Base-by-base conservation (phyloP, 2,888 invertebrate genomes). In the Drosophila dives region DNA sequence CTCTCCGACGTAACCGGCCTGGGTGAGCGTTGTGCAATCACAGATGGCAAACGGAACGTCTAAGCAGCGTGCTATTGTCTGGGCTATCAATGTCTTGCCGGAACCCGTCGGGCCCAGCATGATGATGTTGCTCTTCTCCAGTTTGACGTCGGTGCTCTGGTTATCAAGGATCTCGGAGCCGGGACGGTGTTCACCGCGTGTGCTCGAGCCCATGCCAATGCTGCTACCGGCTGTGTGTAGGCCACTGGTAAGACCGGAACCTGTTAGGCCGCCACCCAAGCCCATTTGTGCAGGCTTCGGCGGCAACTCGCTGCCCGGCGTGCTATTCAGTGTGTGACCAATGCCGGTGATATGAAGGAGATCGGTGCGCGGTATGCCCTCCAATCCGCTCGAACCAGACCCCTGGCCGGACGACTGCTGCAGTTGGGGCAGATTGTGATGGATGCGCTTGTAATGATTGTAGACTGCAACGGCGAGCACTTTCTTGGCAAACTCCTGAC, bases 11-110 rank as follows among this genome's bases (percentile, higher is more conserved):
- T 99, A 99, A 42, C 99, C 98, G 32, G 98, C 98, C 94, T 98
- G 98, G 15, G 98, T 98, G 42, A 98, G 94, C 15, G 98, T 98
- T 32, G 98, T 98, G 93, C 99, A 99, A 94, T 99, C 99, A 94
- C 99, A 99, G 91, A 99, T 99, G 36, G 99, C 99, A 94, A 99
- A 99, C 64, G 99, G 99, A 75, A 99, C 99, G 94, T 99, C 99
- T 86, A 99, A 94, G 93, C 99, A 99, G 90, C 97, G 97, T 54
- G 99, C 99, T 92, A 99, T 97, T 38, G 99, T 99, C 94, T 99
- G 99, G 10, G 99, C 99, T 75, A 99, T 94, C 26, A 99, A 94
- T 0, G 99, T 99, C 93, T 99, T 99, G 61, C 98, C 99, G 89
- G 98, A 98, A 61, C 99, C 99, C 1, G 99, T 99, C 23, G 99